Percentiles rank a stretch among this genome's conserved stretches.
These are phyloP conservation scores for Potorous gilbertii DNA, from an alignment of 2,797 vertebrate genomes.

Conservation along the genomic window DNA sequence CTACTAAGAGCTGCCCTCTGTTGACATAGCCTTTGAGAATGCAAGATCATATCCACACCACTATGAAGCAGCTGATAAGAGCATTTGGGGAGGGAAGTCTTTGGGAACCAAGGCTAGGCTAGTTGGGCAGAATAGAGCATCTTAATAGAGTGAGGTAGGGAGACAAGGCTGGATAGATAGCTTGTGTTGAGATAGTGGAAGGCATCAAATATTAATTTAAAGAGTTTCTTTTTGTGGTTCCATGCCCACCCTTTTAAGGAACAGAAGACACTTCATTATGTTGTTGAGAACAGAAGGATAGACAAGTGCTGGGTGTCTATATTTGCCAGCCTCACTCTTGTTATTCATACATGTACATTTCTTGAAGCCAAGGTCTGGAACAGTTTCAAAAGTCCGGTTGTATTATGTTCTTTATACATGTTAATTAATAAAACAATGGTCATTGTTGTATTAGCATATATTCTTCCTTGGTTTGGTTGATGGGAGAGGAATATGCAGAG, in stretches of 20 bases:
- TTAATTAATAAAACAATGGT: neutral
- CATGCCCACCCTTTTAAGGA: neutral
- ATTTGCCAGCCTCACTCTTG: neutral
- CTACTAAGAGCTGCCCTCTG: neutral
- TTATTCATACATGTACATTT: neutral
- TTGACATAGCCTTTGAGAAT: neutral
- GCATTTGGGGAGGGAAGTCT: neutral
- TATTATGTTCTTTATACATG: neutral
- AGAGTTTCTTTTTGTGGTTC: neutral
- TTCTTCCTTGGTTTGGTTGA: neutral
- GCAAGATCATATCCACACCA: neutral
- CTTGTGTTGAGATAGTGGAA: neutral
- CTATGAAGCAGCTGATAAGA: neutral
- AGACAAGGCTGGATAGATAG: neutral
- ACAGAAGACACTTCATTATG: neutral
- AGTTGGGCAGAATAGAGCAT: neutral
- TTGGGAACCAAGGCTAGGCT: neutral
- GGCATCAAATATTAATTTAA: neutral
- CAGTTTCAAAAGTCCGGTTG: neutral
- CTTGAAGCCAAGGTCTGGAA: neutral
- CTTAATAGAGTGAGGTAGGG: neutral
- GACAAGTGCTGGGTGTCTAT: neutral
- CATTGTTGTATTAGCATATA: neutral
- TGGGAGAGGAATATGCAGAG: neutral
- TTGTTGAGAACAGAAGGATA: neutral